Evolutionary conservation across 2,113 vertebrate genomes (phyloP), one percentile per base, ranked within the genome.

Genomic region (Anser cygnoides): DNA sequence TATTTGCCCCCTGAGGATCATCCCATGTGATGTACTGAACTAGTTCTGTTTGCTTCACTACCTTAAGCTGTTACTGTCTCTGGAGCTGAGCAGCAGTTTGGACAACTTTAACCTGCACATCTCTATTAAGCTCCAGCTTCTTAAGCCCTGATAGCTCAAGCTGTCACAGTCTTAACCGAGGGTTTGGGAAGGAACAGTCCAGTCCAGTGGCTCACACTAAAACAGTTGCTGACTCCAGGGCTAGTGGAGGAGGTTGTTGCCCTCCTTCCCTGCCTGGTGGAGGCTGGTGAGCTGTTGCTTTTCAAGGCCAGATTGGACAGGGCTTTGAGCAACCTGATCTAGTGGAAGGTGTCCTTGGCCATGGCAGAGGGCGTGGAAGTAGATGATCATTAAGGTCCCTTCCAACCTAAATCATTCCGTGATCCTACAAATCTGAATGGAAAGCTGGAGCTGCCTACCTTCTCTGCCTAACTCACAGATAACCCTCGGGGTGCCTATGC

Each of bases 111-210:
- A 35, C 17, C 28, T 73, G 10, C 25, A 12, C 9, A 7, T 44
- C 50, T 35, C 9, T 57, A 46, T 57, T 85, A 39, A 90, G 29
- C 78, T 91, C n/a, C 75, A 85, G 0, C 29, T 92, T 76, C 20
- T 43, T 2, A 58, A 91, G 14, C 62, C 25, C 17, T 84, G 1
- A 0, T 16, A 2, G 39, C 46, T 63, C 2, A 2, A 33, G 19
- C 26, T 77, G 35, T 62, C 22, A 11, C 11, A 67, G 35, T 6
- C n/a, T 50, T 70, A 74, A 28, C 50, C 13, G 33, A 7, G 3
- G 37, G 25, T 55, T 63, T 93, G 89, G 59, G 83, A 26, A 63
- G 7, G 80, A 74, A 10, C 35, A 62, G 31, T 54, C 66, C 58
- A 79, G 31, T 31, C 33, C 20, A 5, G 62, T 35, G 67, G 28